Percentiles rank a stretch among this genome's conserved stretches.
phyloP scores from a whole-genome alignment of 2,888 invertebrate species.

The Molorchus minor region DNA sequence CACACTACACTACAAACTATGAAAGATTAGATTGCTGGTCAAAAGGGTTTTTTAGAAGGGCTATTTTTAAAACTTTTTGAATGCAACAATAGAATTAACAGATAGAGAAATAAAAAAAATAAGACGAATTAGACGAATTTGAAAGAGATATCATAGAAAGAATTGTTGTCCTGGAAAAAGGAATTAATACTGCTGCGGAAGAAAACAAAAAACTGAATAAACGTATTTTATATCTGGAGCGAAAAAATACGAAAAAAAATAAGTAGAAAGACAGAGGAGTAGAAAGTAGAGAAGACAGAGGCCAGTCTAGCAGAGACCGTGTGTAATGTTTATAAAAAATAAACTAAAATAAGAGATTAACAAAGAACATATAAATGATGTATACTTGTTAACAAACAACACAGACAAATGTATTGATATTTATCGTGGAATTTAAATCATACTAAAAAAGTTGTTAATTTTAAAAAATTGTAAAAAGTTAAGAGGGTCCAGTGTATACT shows the following conservation, averaged over 20 bases:
- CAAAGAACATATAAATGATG: background rate
- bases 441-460: background rate
- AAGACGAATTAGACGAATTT: background rate
- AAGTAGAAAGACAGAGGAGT: background rate
- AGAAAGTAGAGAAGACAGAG: background rate
- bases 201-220: background rate
- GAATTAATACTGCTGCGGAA: background rate
- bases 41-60: background rate
- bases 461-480: background rate
- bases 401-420: background rate
- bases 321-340: background rate
- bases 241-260: background rate
- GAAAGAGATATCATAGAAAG: background rate
- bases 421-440: background rate
- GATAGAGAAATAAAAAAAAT: background rate
- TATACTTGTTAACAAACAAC: background rate
- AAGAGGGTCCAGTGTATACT: background rate
- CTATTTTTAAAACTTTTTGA: background rate
- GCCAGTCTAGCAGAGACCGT: background rate
- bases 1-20: background rate
- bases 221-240: background rate
- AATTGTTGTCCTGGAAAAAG: background rate
- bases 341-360: background rate
- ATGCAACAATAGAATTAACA: background rate
- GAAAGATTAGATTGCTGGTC: slow-evolving; percentile 39